Conservation (phyloP, 1,140 invertebrate genomes). For the Coenobita brevimanus region DNA sequence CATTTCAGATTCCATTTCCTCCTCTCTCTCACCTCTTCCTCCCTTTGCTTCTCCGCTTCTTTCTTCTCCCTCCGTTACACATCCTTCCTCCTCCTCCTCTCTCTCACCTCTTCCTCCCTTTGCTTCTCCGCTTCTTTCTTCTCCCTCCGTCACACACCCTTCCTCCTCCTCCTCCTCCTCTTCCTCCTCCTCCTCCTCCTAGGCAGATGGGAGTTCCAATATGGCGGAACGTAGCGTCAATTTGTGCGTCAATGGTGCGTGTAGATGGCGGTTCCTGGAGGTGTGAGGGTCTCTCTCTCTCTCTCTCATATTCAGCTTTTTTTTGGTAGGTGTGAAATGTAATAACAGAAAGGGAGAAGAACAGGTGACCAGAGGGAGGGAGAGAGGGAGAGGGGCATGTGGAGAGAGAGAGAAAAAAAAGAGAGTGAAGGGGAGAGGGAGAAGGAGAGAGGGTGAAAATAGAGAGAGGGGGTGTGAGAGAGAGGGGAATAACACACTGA, state of each 20-base stretch:
- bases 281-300: background rate
- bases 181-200: background rate
- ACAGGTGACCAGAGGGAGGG: background rate
- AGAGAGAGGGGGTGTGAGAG: background rate
- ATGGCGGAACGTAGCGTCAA: constrained; percentile 23
- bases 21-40: background rate
- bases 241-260: constrained; percentile 39
- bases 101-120: background rate
- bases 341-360: background rate
- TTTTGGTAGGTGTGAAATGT: background rate
- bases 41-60: background rate
- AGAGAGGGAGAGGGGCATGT: background rate
- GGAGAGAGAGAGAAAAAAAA: background rate
- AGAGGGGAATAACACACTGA: background rate
- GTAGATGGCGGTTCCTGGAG: background rate
- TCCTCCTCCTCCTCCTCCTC: background rate
- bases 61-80: background rate
- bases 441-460: background rate
- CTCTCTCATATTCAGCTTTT: background rate
- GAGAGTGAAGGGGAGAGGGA: background rate
- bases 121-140: background rate
- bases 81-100: background rate
- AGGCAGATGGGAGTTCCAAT: background rate
- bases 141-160: background rate
- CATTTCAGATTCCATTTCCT: background rate